Evolutionary conservation across 2,888 invertebrate genomes (phyloP), one percentile per base, ranked within the genome.

Genomic region (Drosophila paranaensis): DNA sequence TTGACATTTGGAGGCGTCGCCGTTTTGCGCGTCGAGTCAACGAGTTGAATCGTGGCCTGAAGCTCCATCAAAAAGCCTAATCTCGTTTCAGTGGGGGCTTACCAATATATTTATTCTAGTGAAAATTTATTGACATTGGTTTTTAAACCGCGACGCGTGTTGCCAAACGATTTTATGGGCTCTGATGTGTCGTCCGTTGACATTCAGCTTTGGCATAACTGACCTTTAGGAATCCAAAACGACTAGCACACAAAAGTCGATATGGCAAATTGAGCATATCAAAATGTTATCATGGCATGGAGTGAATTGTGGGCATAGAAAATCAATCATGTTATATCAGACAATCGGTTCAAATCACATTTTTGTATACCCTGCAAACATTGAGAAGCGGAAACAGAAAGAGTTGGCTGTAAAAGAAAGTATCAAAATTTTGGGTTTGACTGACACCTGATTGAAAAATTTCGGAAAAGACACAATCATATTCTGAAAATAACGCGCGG

Each of bases 101-200:
- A 63, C 79, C 85, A 88, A 87, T 87, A 90, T 88, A 90, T 87
- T 83, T 90, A 72, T 79, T 87, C 87, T 87, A 87, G 86, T 87
- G 86, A 87, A 87, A 87, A 90, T 87, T 87, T 87, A 87, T 88
- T 81, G 84, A 50, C 89, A 87, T 87, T 83, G 90, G 71, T 79
- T 87, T 87, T 88, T 90, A 90, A 86, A 86, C 77, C 82, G 84
- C 90, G 89, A 79, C 74, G 90, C 89, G 87, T 90, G 86, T 62
- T 83, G 82, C 71, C 71, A 71, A 68, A 72, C 68, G 66, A 37
- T 88, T 87, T 84, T 79, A 89, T 82, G 73, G 74, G 70, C 53
- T 67, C 60, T 63, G 81, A 73, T 81, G 73, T 67, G 57, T 9
- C 60, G 73, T 64, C 76, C 71, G 79, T 74, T 81, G 89, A 67